These are phyloP conservation scores for Lanius collurio DNA, from an alignment of 2,113 vertebrate species.

Conservation along the genomic window DNA sequence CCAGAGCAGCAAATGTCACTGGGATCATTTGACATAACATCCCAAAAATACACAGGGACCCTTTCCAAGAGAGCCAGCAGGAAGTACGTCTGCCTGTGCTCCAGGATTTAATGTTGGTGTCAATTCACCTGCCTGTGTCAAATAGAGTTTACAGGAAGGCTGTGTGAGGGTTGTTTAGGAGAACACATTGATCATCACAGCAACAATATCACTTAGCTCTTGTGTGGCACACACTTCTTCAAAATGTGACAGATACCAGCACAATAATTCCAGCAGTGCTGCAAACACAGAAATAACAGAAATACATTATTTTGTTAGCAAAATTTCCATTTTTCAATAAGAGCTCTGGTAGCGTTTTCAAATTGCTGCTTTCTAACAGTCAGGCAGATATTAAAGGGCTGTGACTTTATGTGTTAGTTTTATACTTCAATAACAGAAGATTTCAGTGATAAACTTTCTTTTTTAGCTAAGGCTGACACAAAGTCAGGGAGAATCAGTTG, in stretches of 20 bases:
- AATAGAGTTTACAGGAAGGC: neutral
- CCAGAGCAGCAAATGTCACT: conserved; percentile 42
- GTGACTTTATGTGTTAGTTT: neutral
- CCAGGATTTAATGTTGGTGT: neutral
- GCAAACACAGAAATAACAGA: neutral
- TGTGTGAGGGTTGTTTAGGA: neutral
- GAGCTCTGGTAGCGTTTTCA: neutral
- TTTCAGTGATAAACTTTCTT: neutral
- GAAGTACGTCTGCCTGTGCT: neutral
- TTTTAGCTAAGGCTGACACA: neutral
- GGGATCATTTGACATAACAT: conserved; percentile 35
- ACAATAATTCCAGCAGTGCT: neutral
- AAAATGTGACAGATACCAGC: neutral
- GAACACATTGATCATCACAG: neutral
- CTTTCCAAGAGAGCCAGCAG: conserved; percentile 1
- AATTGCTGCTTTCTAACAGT: neutral
- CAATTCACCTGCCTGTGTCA: neutral
- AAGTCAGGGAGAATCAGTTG: neutral
- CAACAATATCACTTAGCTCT: neutral
- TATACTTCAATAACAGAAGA: neutral
- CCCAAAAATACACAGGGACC: conserved; percentile 61
- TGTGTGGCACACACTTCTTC: neutral
- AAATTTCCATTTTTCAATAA: neutral
- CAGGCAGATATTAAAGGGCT: neutral
- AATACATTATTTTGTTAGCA: neutral